These are phyloP conservation scores for Pseudochirops corinnae DNA, from an alignment of 2,797 vertebrate genomes.

Conservation along the genomic window DNA sequence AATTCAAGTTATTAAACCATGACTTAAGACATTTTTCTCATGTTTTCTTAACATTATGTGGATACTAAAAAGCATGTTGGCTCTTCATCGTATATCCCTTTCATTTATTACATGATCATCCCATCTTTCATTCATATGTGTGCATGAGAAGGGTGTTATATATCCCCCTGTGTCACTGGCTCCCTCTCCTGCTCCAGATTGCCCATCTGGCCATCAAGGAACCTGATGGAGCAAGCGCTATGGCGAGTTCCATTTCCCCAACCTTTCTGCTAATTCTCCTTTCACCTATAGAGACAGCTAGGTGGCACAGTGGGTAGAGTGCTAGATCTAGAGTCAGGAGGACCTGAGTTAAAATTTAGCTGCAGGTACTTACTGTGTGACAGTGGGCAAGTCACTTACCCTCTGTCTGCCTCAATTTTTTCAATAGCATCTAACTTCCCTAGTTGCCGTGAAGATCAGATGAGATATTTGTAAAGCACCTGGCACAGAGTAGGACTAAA, in stretches of 20 bases:
- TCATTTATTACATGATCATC: background rate
- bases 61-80: background rate
- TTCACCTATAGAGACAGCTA: background rate
- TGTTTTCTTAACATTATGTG: background rate
- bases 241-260: background rate
- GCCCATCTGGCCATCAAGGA: background rate
- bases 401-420: background rate
- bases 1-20: background rate
- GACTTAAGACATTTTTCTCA: background rate
- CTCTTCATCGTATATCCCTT: background rate
- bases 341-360: background rate
- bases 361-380: background rate
- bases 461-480: background rate
- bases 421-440: background rate
- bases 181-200: background rate
- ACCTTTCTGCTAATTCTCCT: background rate
- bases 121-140: background rate
- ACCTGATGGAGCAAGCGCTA: background rate
- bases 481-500: too few relatives aligned
- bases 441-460: background rate
- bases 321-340: background rate
- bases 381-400: background rate
- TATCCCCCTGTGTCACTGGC: background rate
- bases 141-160: background rate
- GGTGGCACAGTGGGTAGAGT: background rate